phyloP scores from a whole-genome alignment of 1,140 invertebrate genomes.

The Nasonia giraulti region DNA sequence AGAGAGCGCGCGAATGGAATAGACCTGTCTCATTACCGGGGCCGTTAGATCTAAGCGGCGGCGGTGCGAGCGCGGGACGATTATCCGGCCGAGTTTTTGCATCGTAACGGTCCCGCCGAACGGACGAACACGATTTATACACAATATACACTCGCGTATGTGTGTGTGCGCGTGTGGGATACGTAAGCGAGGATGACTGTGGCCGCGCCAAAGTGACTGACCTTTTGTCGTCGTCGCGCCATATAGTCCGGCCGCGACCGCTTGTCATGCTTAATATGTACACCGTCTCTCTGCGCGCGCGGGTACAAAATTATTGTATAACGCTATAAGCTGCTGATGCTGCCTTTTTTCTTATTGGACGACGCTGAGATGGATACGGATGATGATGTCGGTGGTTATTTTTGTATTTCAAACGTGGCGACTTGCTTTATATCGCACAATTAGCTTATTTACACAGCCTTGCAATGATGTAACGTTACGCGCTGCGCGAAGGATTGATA shows the following conservation, averaged over 20 bases:
- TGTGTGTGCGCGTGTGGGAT: not conserved
- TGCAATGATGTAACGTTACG: no score
- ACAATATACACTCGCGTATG: not conserved
- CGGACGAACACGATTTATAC: not conserved
- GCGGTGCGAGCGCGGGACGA: conserved; percentile 7
- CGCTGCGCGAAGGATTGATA: no score
- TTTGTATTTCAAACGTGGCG: no score
- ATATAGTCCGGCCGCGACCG: not conserved
- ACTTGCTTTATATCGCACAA: no score
- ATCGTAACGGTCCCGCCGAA: conserved; percentile 35
- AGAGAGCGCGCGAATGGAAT: conserved; percentile 40
- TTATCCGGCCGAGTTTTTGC: conserved; percentile 48
- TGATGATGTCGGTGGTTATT: no score
- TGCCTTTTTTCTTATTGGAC: no score
- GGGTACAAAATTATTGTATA: no score
- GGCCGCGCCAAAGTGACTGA: not conserved
- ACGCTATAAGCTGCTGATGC: no score
- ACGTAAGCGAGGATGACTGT: not conserved
- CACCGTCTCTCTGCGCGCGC: no score
- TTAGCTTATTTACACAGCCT: no score
- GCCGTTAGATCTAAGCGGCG: conserved; percentile 38
- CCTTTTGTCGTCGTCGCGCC: not conserved
- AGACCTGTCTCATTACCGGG: conserved; percentile 45
- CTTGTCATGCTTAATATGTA: not conserved
- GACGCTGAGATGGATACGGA: no score